phyloP scores from a whole-genome alignment of 2,888 invertebrate species.

The Aethes cnicana region DNA sequence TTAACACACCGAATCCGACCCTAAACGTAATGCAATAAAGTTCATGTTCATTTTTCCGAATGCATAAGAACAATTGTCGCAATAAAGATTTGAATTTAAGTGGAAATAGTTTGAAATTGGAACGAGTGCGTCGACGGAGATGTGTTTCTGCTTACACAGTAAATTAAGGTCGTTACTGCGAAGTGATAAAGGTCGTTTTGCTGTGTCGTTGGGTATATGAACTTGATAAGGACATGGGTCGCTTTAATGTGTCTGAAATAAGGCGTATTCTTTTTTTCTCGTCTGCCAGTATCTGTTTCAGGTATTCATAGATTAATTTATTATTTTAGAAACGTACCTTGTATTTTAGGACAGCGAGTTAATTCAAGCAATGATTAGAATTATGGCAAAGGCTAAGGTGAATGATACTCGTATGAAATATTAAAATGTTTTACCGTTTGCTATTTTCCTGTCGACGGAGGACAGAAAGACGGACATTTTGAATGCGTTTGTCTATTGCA shows the following conservation, averaged over 20 bases:
- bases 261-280: neutral
- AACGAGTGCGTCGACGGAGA: constrained; percentile 55
- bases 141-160: constrained; percentile 24
- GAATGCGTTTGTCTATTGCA: constrained; percentile 31
- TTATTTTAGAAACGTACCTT: no score
- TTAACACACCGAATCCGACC: constrained; percentile 11
- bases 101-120: constrained; percentile 64
- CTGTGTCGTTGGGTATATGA: neutral
- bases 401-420: constrained; percentile 24
- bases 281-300: constrained; percentile 3
- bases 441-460: constrained; percentile 32
- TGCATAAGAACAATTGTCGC: constrained; percentile 39
- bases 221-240: neutral
- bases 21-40: constrained; percentile 11
- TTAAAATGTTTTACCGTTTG: constrained; percentile 29
- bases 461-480: constrained; percentile 31
- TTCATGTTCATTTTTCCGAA: constrained; percentile 4
- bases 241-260: constrained; percentile 1
- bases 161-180: neutral
- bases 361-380: no score
- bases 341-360: no score
- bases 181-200: constrained; percentile 10
- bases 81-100: constrained; percentile 66
- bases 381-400: no score
- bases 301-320: no score